Evolutionary conservation across 2,888 invertebrate genomes (phyloP).

Genomic region (Amaurobius ferox): DNA sequence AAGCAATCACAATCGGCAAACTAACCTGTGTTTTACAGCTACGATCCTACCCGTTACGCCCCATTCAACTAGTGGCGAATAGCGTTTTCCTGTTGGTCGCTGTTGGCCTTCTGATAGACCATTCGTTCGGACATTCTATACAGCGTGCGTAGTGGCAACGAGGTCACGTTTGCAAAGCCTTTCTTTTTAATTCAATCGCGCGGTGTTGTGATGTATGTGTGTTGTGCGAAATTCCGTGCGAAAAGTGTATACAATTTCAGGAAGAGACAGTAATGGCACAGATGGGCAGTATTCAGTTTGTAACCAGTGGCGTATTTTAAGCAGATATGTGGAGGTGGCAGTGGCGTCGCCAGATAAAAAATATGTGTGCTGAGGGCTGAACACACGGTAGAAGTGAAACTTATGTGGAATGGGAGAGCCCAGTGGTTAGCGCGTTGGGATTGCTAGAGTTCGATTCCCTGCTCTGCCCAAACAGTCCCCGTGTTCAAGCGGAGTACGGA

Average conservation of each 20-base stretch:
- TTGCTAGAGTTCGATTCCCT: too few relatives aligned
- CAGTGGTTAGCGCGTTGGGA: too few relatives aligned
- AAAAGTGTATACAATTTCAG: not conserved
- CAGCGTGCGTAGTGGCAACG: constrained; percentile 43
- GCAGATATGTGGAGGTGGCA: too few relatives aligned
- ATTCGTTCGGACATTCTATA: constrained; percentile 31
- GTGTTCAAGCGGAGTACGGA: too few relatives aligned
- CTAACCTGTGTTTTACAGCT: not conserved
- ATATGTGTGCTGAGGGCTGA: too few relatives aligned
- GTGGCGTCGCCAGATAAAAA: too few relatives aligned
- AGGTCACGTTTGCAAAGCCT: constrained; percentile 21
- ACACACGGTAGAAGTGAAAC: too few relatives aligned
- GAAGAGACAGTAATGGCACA: not conserved
- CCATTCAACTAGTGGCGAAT: not conserved
- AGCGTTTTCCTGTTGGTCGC: not conserved
- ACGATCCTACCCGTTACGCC: not conserved
- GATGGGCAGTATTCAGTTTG: too few relatives aligned
- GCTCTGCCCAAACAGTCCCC: too few relatives aligned
- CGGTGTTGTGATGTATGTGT: too few relatives aligned
- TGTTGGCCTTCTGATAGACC: constrained; percentile 15
- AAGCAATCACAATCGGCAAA: not conserved
- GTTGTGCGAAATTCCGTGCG: too few relatives aligned
- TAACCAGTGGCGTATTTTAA: not conserved
- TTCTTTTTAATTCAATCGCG: not conserved
- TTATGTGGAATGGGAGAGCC: too few relatives aligned